These are phyloP conservation scores for Siniperca undulata DNA, from an alignment of 2,797 vertebrate genomes.

Conservation along the genomic window DNA sequence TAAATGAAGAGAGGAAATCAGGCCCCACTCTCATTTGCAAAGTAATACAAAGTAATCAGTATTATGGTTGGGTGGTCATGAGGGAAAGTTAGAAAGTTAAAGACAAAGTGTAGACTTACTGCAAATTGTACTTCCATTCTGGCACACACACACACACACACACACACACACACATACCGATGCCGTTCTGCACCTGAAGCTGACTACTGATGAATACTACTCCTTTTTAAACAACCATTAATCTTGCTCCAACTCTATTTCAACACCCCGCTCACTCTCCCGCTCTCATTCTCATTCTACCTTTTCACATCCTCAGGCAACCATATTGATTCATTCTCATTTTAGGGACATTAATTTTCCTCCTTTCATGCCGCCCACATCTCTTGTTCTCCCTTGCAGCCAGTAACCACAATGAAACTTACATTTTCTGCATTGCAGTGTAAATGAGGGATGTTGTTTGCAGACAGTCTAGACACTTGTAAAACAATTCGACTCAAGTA, in stretches of 20 bases:
- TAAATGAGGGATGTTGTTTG: conserved; percentile 19
- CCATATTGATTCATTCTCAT: conserved; percentile 72
- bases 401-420: conserved; percentile 21
- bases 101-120: conserved; percentile 35
- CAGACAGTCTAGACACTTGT: background rate
- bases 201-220: conserved; percentile 60
- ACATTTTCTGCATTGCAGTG: conserved; percentile 21
- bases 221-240: conserved; percentile 73
- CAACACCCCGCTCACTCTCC: conserved; percentile 35
- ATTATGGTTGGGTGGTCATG: conserved; percentile 36
- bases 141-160: background rate
- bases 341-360: conserved; percentile 68
- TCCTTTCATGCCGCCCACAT: conserved; percentile 46
- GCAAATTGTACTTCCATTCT: conserved; percentile 35
- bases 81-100: conserved; percentile 38
- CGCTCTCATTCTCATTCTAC: conserved; percentile 63
- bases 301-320: conserved; percentile 68
- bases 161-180: background rate
- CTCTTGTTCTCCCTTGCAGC: conserved; percentile 47
- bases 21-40: conserved; percentile 49
- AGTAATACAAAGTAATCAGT: conserved; percentile 58
- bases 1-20: conserved; percentile 20
- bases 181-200: conserved; percentile 52
- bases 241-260: conserved; percentile 60
- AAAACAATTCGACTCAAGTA: background rate